Conservation (phyloP, 2,113 vertebrate genomes). For the Campylorhamphus procurvoides region DNA sequence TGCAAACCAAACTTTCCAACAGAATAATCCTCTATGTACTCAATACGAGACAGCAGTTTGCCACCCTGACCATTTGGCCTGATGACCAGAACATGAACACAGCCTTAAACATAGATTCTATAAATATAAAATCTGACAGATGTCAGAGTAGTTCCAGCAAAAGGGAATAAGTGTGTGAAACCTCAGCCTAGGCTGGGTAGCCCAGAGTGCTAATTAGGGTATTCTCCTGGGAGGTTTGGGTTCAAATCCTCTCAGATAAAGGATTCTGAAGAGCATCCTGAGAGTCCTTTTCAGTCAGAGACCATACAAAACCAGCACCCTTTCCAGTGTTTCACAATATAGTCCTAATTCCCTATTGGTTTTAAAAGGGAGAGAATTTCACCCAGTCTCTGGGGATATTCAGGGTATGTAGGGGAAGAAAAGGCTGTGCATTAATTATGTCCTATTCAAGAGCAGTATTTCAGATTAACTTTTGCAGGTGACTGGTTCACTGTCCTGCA, state of each 20-base stretch:
- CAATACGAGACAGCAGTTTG: background rate
- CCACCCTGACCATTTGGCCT: background rate
- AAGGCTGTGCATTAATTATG: background rate
- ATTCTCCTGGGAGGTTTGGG: background rate
- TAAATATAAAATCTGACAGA: background rate
- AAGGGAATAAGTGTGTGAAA: background rate
- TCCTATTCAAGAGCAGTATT: background rate
- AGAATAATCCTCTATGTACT: background rate
- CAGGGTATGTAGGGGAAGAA: background rate
- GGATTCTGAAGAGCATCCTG: background rate
- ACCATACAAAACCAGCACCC: background rate
- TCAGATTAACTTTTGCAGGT: background rate
- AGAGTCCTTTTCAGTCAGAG: background rate
- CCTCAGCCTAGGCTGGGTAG: background rate
- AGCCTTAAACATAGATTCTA: background rate
- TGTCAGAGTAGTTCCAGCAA: background rate
- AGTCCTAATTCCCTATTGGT: background rate
- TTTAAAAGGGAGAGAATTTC: background rate
- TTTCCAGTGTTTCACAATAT: background rate
- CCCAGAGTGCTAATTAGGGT: background rate
- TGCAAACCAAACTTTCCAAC: background rate
- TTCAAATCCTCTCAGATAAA: conserved; percentile 10
- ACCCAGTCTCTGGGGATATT: background rate
- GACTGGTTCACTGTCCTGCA: background rate
- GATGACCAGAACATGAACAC: background rate